phyloP scores from a whole-genome alignment of 2,888 invertebrate genomes.

The Poecilobothrus nobilitatus region DNA sequence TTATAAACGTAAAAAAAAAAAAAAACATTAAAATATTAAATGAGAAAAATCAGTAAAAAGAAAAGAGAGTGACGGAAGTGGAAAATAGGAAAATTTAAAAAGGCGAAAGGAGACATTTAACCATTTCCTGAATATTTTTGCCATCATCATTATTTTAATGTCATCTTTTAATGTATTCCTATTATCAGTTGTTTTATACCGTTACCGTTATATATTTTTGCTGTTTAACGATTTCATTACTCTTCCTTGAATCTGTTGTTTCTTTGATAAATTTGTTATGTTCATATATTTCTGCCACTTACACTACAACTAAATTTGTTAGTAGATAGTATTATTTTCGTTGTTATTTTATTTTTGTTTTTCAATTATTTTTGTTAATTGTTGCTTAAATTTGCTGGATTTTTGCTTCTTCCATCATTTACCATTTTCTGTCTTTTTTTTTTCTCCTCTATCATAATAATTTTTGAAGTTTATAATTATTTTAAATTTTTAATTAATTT shows the following conservation, averaged over 20 bases:
- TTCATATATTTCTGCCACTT: no score
- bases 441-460: neutral
- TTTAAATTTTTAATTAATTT: neutral
- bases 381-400: no score
- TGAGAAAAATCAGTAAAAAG: neutral
- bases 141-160: neutral
- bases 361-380: no score
- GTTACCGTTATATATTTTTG: no score
- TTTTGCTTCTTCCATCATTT: no score
- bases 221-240: neutral
- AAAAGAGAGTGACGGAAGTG: neutral
- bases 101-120: neutral
- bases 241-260: neutral
- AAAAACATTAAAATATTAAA: no score
- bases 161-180: neutral
- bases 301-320: neutral
- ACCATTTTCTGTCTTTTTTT: no score
- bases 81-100: neutral
- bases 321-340: neutral
- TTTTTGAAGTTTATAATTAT: neutral
- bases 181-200: neutral
- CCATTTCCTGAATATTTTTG: neutral
- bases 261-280: neutral
- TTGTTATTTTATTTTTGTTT: neutral
- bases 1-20: no score